These are phyloP conservation scores for Phoebastria nigripes DNA, from an alignment of 2,797 vertebrate species.

Conservation along the genomic window DNA sequence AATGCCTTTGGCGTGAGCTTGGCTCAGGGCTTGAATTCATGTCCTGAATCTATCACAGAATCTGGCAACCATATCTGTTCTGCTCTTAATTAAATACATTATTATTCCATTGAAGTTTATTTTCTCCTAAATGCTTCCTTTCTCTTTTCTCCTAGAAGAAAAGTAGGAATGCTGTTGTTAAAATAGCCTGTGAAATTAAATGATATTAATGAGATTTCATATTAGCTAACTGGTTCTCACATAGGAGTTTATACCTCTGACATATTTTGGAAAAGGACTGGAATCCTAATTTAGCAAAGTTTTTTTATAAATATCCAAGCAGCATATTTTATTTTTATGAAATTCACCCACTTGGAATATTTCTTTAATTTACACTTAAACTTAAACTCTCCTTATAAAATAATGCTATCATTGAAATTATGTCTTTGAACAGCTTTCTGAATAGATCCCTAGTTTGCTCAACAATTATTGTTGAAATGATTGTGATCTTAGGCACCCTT, in stretches of 20 bases:
- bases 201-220: not conserved
- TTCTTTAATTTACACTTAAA: constrained; percentile 15
- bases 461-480: constrained; percentile 58
- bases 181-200: not conserved
- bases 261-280: not conserved
- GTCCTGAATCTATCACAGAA: not conserved
- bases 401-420: not conserved
- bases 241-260: not conserved
- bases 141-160: not conserved
- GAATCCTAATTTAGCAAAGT: not conserved
- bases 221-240: not conserved
- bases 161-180: not conserved
- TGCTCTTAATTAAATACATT: not conserved
- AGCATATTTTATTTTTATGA: not conserved
- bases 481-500: constrained; percentile 51
- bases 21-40: not conserved
- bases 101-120: not conserved
- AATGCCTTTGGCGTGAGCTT: not conserved
- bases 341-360: not conserved
- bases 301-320: not conserved
- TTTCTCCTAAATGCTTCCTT: not conserved
- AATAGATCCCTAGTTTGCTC: constrained; percentile 26
- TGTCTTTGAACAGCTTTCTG: constrained; percentile 13
- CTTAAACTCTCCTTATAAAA: not conserved
- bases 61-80: not conserved